Evolutionary conservation across 92 coral and sea anemone species (phyloP), one percentile per base, ranked within the genome.

Genomic region (Epizoanthus rinbou): DNA sequence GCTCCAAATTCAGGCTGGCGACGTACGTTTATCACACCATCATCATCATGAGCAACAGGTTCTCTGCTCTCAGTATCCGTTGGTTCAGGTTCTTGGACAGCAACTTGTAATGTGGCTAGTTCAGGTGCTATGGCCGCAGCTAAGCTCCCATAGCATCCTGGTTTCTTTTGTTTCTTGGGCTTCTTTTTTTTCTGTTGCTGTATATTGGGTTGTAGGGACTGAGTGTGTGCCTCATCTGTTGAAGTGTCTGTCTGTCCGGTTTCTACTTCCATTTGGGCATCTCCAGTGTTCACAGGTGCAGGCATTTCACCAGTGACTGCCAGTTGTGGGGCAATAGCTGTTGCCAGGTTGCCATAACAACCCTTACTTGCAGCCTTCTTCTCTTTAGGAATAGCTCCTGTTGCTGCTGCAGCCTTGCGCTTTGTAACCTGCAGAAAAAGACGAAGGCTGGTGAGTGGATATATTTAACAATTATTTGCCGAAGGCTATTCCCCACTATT

Each of bases 51-150:
- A 76, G 13, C 69, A 17, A 6, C 69, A 8, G 69, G 69, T 56
- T 59, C 69, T 76, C 33, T 60, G 2, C 68, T 37, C 45, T 35
- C 70, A 9, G 57, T 14, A 39, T 4, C 63, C n/a, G 18, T 68
- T 21, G 56, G 69, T 64, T 60, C 70, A 18, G 50, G 50, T 15
- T 70, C 86, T 28, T 3, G 57, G 37, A 28, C 6, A 18, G 54
- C n/a, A 67, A 73, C 58, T 53, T 80, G 69, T 62, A 85, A 28
- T 10, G 86, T 84, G 1, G 85, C 47, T 33, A 89, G 39, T 54
- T 89, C 89, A 10, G 82, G 84, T 22, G 80, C 89, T 67, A 89
- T 89, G 37, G 71, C 69, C 25, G 80, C 47, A 65, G 92, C 89
- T 31, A 82, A 87, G 60, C 57, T 83, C 31, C 80, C 71, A 56